Base-by-base conservation (phyloP, 2,888 invertebrate genomes). In the Ashinkailepas kermadecensis region DNA sequence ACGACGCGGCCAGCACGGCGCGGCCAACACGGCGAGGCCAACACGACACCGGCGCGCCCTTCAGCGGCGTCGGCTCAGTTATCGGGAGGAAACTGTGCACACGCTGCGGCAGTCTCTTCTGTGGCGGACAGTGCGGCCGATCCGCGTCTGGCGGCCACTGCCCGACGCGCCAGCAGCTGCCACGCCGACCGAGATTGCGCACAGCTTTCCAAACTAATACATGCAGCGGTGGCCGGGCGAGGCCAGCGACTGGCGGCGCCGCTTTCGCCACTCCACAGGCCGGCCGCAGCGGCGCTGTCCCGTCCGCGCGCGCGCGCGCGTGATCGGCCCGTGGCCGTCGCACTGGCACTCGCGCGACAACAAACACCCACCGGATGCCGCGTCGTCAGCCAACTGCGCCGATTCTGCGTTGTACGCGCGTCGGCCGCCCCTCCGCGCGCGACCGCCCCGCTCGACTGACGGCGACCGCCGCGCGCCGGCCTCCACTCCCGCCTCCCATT, bases 401-500 rank as follows among this genome's bases (percentile, higher is more conserved):
- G 39, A 39, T 39, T 39, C 39, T 39, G 39, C 39, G 39, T 39
- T 39, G 39, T 39, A 39, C 39, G 39, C 39, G 39, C 39, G 39
- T 39, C 39, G 1, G 39, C 39, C 39, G 23, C 74, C 9, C 74
- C 74, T 54, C 54, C 18, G 18, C 54, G 21, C 21, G 21, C 74
- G 56, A 10, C 13, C 8, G 74, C 56, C 74, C 56, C 56, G 56
- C 74, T 54, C 74, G 74, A 74, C 74, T 74, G 74, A 23, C 74
- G 70, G 54, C 70, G 54, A 56, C 74, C 54, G 56, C 74, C 12
- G 56, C 74, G 74, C 18, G 21, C 54, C 74, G 56, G 56, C 74
- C 56, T 74, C 56, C 54, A 56, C 74, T 54, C 74, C 21, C 74
- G 74, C 74, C 74, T 74, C 74, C 74, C 74, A 74, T 74, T 74